Evolutionary conservation across 2,797 vertebrate species (phyloP), one percentile per base, ranked within the genome.

Genomic region (Melanotaenia pygmaea): DNA sequence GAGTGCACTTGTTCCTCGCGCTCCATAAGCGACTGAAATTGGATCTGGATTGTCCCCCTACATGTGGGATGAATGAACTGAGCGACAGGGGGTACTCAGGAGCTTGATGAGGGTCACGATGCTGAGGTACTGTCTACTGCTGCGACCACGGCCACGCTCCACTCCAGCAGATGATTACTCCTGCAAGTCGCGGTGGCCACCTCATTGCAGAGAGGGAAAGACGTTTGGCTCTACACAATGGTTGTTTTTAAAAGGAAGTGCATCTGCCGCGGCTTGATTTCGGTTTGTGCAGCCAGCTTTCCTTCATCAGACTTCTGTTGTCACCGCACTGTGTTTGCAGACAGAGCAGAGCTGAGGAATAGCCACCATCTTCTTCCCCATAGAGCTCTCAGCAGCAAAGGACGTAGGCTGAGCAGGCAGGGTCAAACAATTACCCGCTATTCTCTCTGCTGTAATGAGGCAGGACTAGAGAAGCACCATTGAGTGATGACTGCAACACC

Each of bases 381-480:
- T 40, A 60, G 65, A 74, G 72, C 79, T 73, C 82, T 79, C 76
- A 58, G 72, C 72, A 80, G 74, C 80, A 86, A 88, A 86, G 81
- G 86, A 91, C 85, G 56, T 28, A 64, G 75, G 81, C 80, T 80
- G 89, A 91, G 78, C 76, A 72, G 77, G 30, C 74, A 24, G 80
- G 84, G 86, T 90, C 87, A 89, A 82, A 83, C 84, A 82, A 88
- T 89, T 86, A 86, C 66, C 80, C 67, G 1, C 78, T 34, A 76
- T 84, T 87, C 80, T 82, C 81, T 81, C 79, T 72, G 67, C 69
- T 63, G 86, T 88, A 88, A 89, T 89, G 84, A 86, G 76, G 64
- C 73, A 73, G 76, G 64, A 70, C 73, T 67, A 63, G 80, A 84
- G 83, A 80, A 35, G 74, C 59, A 34, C 56, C 59, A 68, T 63